Conservation (phyloP, 2,888 invertebrate genomes). For the Coecobrya sp. region DNA sequence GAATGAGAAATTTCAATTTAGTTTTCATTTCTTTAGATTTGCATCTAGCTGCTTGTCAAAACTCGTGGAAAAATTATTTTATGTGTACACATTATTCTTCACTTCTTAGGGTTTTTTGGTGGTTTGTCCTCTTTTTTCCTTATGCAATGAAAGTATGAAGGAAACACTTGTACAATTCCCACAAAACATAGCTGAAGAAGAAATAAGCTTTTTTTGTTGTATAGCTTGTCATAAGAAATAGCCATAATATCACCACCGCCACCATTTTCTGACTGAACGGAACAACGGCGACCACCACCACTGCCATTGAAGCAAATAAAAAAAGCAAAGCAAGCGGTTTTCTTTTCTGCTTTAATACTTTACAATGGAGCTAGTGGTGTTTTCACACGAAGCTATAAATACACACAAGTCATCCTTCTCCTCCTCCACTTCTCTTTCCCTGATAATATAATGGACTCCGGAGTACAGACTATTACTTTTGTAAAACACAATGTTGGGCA, state of each 20-base stretch:
- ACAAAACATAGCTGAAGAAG: conserved; percentile 38
- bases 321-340: conserved; percentile 71
- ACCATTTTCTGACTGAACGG: conserved; percentile 13
- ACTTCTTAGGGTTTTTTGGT: conserved; percentile 25
- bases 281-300: not conserved
- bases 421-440: conserved; percentile 30
- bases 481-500: conserved; percentile 2
- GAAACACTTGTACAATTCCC: conserved; percentile 69
- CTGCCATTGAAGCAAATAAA: conserved; percentile 49
- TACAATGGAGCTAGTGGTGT: conserved; percentile 36
- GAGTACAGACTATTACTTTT: conserved; percentile 24
- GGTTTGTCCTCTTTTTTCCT: conserved; percentile 1
- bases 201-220: not conserved
- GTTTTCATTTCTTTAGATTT: conserved; percentile 75
- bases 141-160: conserved; percentile 28
- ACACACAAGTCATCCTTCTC: conserved; percentile 65
- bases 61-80: conserved; percentile 32
- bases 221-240: conserved; percentile 65
- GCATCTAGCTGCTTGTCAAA: conserved; percentile 76
- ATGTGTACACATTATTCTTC: conserved; percentile 59
- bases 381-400: conserved; percentile 73
- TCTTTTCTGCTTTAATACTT: conserved; percentile 39
- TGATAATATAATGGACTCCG: conserved; percentile 44
- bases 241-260: conserved; percentile 47
- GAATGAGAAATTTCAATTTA: conserved; percentile 70